Conservation (phyloP, 2,113 vertebrate genomes). For the Mobula hypostoma region DNA sequence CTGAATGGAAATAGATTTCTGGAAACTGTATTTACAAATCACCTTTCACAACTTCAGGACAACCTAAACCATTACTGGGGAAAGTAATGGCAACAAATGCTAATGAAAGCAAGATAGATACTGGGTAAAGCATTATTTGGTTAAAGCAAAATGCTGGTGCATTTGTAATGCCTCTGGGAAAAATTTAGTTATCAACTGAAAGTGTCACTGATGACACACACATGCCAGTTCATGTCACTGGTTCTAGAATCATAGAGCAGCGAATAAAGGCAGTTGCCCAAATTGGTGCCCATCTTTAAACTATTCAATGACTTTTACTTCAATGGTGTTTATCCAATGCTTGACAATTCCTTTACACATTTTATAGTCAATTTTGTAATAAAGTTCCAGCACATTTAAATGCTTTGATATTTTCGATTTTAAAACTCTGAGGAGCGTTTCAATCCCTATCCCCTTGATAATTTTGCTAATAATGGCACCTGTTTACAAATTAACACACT, state of each 20-base stretch:
- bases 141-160: not conserved
- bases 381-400: too few species aligned
- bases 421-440: not conserved
- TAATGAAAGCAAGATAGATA: constrained; percentile 34
- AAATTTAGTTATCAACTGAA: not conserved
- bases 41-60: too few species aligned
- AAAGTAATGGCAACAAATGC: constrained; percentile 15
- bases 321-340: not conserved
- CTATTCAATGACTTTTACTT: not conserved
- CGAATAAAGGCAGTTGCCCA: not conserved
- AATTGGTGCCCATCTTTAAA: not conserved
- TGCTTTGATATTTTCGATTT: too few species aligned
- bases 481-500: not conserved
- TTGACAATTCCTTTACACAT: not conserved
- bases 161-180: not conserved
- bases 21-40: too few species aligned
- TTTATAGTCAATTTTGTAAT: not conserved
- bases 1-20: too few species aligned
- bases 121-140: not conserved
- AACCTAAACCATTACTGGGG: too few species aligned
- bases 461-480: not conserved
- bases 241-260: not conserved
- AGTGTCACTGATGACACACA: not conserved
- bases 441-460: not conserved
- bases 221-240: too few species aligned